phyloP scores from a whole-genome alignment of 2,113 vertebrate species.

The Gymnocephalus cernua region DNA sequence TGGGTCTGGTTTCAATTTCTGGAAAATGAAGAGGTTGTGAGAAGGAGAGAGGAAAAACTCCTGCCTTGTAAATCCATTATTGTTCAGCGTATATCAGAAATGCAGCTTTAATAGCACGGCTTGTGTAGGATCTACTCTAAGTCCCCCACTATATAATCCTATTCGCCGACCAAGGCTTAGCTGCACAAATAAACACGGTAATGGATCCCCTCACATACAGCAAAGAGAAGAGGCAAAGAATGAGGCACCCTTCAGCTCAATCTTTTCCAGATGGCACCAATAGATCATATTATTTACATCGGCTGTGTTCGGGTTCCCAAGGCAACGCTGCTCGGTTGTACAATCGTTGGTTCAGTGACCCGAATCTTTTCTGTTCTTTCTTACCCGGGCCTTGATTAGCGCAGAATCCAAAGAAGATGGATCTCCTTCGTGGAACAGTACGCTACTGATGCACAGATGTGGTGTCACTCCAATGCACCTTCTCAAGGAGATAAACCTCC shows the following conservation, averaged over 20 bases:
- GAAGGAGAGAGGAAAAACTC: constrained; percentile 49
- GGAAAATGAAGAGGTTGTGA: constrained; percentile 78
- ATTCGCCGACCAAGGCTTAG: constrained; percentile 81
- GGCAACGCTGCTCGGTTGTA: constrained; percentile 83
- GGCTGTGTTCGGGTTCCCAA: constrained; percentile 89
- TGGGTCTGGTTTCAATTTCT: constrained; percentile 84
- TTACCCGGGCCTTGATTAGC: constrained; percentile 70
- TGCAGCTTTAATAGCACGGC: constrained; percentile 75
- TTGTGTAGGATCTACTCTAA: constrained; percentile 78
- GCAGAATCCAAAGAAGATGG: constrained; percentile 65
- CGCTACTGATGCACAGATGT: constrained; percentile 77
- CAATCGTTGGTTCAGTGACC: constrained; percentile 59
- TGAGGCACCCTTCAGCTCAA: constrained; percentile 85
- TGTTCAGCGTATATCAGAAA: constrained; percentile 77
- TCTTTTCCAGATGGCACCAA: constrained; percentile 96
- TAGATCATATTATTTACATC: constrained; percentile 92
- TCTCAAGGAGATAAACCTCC: constrained; percentile 37
- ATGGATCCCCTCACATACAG: constrained; percentile 78
- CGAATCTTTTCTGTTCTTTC: constrained; percentile 33
- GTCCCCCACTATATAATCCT: constrained; percentile 80
- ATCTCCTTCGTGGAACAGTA: constrained; percentile 48
- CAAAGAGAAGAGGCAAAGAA: constrained; percentile 68
- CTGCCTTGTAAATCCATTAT: constrained; percentile 83
- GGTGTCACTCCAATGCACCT: constrained; percentile 72
- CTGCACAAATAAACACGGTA: constrained; percentile 93